Evolutionary conservation across 2,113 vertebrate genomes (phyloP).

Genomic region (Notarius quadriscutis): DNA sequence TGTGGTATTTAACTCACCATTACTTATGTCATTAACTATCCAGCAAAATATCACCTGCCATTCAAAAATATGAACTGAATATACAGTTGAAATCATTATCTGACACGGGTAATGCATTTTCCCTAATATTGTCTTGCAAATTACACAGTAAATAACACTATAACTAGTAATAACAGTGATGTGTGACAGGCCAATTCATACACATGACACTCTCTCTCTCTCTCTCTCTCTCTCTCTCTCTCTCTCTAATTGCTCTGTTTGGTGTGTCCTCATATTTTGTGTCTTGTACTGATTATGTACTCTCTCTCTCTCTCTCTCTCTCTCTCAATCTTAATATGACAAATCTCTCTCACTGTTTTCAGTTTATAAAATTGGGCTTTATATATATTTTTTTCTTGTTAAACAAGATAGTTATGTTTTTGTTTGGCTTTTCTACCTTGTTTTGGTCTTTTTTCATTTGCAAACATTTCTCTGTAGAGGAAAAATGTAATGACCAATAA

Average conservation of each 20-base stretch:
- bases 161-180: neutral
- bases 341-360: neutral
- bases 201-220: neutral
- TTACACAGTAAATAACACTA: neutral
- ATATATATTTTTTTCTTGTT: too few relatives aligned
- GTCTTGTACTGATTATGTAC: neutral
- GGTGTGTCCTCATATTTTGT: neutral
- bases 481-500: too few relatives aligned
- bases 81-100: constrained; percentile 8
- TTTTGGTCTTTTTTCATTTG: neutral
- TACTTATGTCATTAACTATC: neutral
- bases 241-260: neutral
- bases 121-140: neutral
- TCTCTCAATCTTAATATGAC: neutral
- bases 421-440: neutral
- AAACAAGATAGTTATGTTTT: too few relatives aligned
- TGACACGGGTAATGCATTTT: neutral
- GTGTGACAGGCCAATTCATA: neutral
- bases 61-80: constrained; percentile 12
- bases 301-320: neutral
- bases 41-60: constrained; percentile 10
- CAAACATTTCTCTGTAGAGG: too few relatives aligned
- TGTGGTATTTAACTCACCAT: neutral
- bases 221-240: neutral
- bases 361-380: neutral